phyloP scores from a whole-genome alignment of 2,113 vertebrate genomes.

The Myotis davidii region DNA sequence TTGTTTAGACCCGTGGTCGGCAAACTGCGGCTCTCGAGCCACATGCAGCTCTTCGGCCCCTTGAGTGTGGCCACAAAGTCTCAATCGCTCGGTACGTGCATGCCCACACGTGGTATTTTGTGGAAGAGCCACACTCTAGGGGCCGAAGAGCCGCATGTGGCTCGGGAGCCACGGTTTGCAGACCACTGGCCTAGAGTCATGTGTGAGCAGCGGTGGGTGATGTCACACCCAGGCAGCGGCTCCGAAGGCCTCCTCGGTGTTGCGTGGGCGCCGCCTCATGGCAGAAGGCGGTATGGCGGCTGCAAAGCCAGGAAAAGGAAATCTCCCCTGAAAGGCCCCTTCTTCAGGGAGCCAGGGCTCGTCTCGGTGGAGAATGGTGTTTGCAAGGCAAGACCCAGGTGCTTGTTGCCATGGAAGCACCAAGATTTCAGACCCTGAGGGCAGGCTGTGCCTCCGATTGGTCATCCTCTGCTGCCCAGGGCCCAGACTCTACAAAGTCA shows the following conservation, averaged over 20 bases:
- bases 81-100: too few relatives aligned
- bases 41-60: too few relatives aligned
- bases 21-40: too few relatives aligned
- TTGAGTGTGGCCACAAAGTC: too few relatives aligned
- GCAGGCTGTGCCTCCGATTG: not conserved
- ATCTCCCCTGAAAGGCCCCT: rapidly evolving
- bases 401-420: not conserved
- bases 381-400: not conserved
- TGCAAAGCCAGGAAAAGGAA: not conserved
- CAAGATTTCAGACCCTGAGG: not conserved
- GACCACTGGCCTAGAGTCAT: not conserved
- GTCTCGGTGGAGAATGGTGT: not conserved
- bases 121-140: too few relatives aligned
- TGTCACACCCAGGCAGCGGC: rapidly evolving
- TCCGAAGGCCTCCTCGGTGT: not conserved
- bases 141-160: too few relatives aligned
- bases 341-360: not conserved
- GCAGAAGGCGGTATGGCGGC: not conserved
- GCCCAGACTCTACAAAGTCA: not conserved
- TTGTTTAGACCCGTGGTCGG: too few relatives aligned
- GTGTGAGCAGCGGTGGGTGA: rapidly evolving
- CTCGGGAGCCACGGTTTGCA: too few relatives aligned
- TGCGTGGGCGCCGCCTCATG: conserved; percentile 19
- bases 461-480: not conserved
- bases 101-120: too few relatives aligned